Percentiles rank a stretch among this genome's conserved stretches.
These are phyloP conservation scores for Ceratosolen fusciceps DNA, from an alignment of 1,140 invertebrate species.

Conservation along the genomic window DNA sequence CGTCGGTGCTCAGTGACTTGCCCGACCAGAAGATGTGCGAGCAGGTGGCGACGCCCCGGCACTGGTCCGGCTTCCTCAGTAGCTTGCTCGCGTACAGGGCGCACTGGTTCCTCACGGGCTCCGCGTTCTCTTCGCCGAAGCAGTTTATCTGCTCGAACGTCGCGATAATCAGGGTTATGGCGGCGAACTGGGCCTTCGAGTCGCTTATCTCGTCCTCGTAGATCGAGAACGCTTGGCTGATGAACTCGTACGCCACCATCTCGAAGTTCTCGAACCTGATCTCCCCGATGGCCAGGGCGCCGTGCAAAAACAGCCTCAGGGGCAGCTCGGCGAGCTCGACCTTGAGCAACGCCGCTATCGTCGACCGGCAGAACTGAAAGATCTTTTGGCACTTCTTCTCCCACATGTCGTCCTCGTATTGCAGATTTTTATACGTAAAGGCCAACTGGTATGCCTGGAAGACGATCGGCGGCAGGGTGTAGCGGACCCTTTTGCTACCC, in stretches of 20 bases:
- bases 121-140: constrained; percentile 97
- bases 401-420: constrained; percentile 95
- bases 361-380: constrained; percentile 97
- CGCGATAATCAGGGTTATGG: constrained; percentile 95
- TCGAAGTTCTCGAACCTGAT: constrained; percentile 96
- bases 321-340: constrained; percentile 94
- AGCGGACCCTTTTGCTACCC: constrained; percentile 88
- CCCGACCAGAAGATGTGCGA: constrained; percentile 98
- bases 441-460: constrained; percentile 95
- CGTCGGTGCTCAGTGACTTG: constrained; percentile 78
- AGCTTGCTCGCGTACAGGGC: constrained; percentile 94
- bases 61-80: constrained; percentile 98
- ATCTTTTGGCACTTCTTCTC: constrained; percentile 98
- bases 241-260: constrained; percentile 97
- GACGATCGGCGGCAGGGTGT: constrained; percentile 95
- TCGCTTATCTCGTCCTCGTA: constrained; percentile 99
- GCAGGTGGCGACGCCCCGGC: constrained; percentile 89
- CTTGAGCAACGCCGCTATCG: constrained; percentile 93
- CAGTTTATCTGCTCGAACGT: constrained; percentile 95
- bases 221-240: constrained; percentile 97
- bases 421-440: constrained; percentile 83
- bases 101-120: constrained; percentile 94
- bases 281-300: constrained; percentile 92
- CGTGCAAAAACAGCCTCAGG: constrained; percentile 93
- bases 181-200: constrained; percentile 95